Percentiles rank a stretch among this genome's conserved stretches.
phyloP scores from a whole-genome alignment of 2,888 invertebrate species.

The Cryptus armator region DNA sequence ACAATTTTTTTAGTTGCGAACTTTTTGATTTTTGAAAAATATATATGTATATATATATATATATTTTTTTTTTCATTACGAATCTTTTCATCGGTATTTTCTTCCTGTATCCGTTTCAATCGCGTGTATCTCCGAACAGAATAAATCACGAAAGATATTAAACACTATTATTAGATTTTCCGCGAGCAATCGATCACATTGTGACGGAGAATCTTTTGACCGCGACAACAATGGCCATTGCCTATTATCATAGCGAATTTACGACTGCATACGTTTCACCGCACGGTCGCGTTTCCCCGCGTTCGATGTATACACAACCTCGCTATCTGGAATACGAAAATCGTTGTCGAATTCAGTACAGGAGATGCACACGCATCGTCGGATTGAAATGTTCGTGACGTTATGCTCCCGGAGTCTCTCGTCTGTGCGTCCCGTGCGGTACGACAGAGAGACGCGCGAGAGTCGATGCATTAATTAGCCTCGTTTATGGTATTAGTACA shows the following conservation, averaged over 20 bases:
- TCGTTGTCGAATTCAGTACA: not conserved
- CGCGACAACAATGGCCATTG: not conserved
- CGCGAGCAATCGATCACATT: not conserved
- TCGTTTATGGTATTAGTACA: conserved; percentile 58
- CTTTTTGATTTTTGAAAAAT: too few relatives aligned
- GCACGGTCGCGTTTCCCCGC: not conserved
- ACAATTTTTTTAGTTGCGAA: too few relatives aligned
- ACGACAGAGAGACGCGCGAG: conserved; percentile 52
- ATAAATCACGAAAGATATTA: not conserved
- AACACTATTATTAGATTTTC: not conserved
- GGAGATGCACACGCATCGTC: conserved; percentile 48
- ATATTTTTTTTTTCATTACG: too few relatives aligned
- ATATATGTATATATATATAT: too few relatives aligned
- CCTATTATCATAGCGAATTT: conserved; percentile 15
- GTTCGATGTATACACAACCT: not conserved
- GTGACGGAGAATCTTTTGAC: not conserved
- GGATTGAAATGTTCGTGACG: conserved; percentile 68
- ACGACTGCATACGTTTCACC: conserved; percentile 9
- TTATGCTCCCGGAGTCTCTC: conserved; percentile 25
- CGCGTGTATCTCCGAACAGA: not conserved
- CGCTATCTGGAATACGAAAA: not conserved
- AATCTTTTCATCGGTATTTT: too few relatives aligned
- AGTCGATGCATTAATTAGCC: conserved; percentile 71
- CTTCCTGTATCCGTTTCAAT: too few relatives aligned
- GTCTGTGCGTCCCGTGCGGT: conserved; percentile 24